Evolutionary conservation across 2,888 invertebrate species (phyloP), one percentile per base, ranked within the genome.

Genomic region (Temnothorax unifasciatus): DNA sequence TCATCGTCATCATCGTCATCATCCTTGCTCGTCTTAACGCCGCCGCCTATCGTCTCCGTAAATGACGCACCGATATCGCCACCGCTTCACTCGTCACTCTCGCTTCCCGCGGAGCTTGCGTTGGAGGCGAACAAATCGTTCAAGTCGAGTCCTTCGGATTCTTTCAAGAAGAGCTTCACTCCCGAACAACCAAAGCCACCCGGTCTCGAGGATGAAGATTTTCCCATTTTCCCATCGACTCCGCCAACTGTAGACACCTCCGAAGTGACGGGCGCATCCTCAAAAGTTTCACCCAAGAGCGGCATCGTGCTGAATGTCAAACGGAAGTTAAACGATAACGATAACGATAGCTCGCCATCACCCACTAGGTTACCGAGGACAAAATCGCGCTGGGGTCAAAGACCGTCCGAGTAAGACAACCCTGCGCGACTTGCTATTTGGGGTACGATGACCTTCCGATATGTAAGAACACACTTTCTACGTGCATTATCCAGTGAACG

Each of bases 301-400:
- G 94, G 94, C 44, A 90, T 94, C 47, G 92, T 94, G 61, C 25
- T 94, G 47, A 92, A 90, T 87, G 91, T 93, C 4, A 94, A 94
- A 74, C 91, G 94, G 11, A 94, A 94, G 85, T 29, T 89, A 0
- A 85, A 63, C 71, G 93, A 93, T 0, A 92, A 93, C 13, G 81
- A 74, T 0, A 92, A 93, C 13, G 81, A 74, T 44, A 83, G 54
- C 11, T 44, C 59, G 2, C n/a, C 85, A 18, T 81, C 89, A n/a
- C 79, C 91, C 6, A 63, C 69, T 9, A 94, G 94, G 87, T 57
- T 87, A 9, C 85, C 92, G 57, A 92, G 94, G 86, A 91, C 91
- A 75, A 94, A 94, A 81, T 94, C 94, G 21, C 92, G 94, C 59
- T 94, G 94, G 94, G 94, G 94, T 59, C 94, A 94, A 81, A 93